Conservation (phyloP, 2,888 invertebrate genomes). For the Lumbricus terrestris region DNA sequence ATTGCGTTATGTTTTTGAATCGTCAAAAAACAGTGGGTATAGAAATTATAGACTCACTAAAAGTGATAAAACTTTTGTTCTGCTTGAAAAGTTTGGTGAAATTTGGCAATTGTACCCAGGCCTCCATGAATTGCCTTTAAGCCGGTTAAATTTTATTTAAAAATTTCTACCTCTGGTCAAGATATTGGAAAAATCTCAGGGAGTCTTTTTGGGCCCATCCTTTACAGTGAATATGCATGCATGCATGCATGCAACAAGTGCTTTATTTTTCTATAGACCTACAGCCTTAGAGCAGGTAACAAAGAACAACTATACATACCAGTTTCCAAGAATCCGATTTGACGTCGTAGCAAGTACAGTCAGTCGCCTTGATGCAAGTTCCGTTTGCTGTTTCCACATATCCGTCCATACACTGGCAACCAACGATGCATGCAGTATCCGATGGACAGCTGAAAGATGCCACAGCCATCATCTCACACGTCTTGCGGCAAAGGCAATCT, state of each 20-base stretch:
- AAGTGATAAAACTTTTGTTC: too few species aligned
- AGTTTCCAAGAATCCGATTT: neutral
- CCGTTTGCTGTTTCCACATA: constrained; percentile 25
- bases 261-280: neutral
- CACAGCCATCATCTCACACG: constrained; percentile 25
- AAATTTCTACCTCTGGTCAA: too few species aligned
- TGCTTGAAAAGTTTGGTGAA: too few species aligned
- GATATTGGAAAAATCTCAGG: too few species aligned
- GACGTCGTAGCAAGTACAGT: constrained; percentile 28
- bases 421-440: constrained; percentile 12
- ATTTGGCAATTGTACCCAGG: too few species aligned
- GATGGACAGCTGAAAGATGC: constrained; percentile 21
- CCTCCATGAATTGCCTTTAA: too few species aligned
- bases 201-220: too few species aligned
- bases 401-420: constrained; percentile 27
- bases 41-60: too few species aligned
- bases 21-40: too few species aligned
- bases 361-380: constrained; percentile 25
- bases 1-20: too few species aligned
- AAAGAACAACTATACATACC: neutral
- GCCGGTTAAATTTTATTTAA: too few species aligned
- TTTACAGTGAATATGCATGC: too few species aligned
- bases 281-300: neutral
- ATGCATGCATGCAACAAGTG: neutral
- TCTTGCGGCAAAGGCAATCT: constrained; percentile 27